Evolutionary conservation across 2,888 invertebrate species (phyloP).

Genomic region (Synergus gifuensis): DNA sequence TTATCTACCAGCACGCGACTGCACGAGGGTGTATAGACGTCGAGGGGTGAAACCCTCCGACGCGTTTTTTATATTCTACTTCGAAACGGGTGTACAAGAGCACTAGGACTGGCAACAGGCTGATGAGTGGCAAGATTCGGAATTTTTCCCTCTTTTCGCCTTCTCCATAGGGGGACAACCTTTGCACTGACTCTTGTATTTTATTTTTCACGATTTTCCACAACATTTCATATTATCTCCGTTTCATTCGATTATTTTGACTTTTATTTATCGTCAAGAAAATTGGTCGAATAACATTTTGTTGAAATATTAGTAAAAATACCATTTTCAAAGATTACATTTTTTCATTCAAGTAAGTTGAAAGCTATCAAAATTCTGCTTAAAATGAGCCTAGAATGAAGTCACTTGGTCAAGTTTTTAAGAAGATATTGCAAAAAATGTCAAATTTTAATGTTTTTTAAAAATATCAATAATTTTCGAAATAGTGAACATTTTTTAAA

Average conservation of each 20-base stretch:
- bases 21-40: conserved; percentile 49
- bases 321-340: too few relatives aligned
- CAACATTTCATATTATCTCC: conserved; percentile 6
- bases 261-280: neutral
- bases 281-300: neutral
- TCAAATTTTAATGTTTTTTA: too few relatives aligned
- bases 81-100: conserved; percentile 62
- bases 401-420: too few relatives aligned
- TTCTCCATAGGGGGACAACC: conserved; percentile 43
- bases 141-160: conserved; percentile 51
- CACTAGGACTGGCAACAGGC: conserved; percentile 72
- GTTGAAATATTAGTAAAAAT: too few relatives aligned
- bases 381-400: too few relatives aligned
- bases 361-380: too few relatives aligned
- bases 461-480: too few relatives aligned
- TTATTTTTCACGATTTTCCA: conserved; percentile 1
- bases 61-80: conserved; percentile 64
- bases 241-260: conserved; percentile 11
- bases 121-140: conserved; percentile 72
- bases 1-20: conserved; percentile 73
- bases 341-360: too few relatives aligned
- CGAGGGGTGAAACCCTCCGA: conserved; percentile 70
- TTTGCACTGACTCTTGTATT: conserved; percentile 35
- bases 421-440: too few relatives aligned
- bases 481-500: too few relatives aligned